phyloP scores from a whole-genome alignment of 2,888 invertebrate species.

The Chymomyza fuscimana region DNA sequence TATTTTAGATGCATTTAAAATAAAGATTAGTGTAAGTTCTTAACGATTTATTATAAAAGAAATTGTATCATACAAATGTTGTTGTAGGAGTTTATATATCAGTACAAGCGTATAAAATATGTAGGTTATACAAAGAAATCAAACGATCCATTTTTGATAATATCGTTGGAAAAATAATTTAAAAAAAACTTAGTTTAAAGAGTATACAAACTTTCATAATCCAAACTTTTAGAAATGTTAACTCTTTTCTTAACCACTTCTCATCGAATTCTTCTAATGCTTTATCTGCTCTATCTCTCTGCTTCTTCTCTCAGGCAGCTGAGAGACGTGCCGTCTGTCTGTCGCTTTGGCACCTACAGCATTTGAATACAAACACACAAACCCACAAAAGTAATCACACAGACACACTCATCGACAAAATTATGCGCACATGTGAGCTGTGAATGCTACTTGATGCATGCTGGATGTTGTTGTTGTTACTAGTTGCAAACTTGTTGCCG shows the following conservation, averaged over 20 bases:
- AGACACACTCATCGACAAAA: not conserved
- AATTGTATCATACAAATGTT: no score
- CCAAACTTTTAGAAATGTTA: no score
- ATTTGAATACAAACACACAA: constrained; percentile 17
- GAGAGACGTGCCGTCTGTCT: constrained; percentile 10
- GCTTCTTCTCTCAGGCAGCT: not conserved
- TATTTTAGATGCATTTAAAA: no score
- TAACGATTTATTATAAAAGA: no score
- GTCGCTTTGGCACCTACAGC: constrained; percentile 43
- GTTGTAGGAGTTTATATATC: no score
- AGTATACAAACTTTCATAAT: no score
- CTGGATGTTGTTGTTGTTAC: not conserved
- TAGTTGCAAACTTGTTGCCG: constrained; percentile 40
- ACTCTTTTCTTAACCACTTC: not conserved
- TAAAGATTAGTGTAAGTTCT: no score
- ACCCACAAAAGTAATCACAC: not conserved
- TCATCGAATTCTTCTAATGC: not conserved
- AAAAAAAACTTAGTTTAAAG: no score
- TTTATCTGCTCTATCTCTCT: not conserved
- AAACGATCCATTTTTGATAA: no score
- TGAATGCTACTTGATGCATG: not conserved
- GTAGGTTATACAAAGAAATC: no score
- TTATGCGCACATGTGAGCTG: not conserved
- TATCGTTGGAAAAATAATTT: no score
- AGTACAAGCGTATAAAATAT: no score